Conservation (phyloP, 2,113 vertebrate genomes). For the Micronycteris hirsuta region DNA sequence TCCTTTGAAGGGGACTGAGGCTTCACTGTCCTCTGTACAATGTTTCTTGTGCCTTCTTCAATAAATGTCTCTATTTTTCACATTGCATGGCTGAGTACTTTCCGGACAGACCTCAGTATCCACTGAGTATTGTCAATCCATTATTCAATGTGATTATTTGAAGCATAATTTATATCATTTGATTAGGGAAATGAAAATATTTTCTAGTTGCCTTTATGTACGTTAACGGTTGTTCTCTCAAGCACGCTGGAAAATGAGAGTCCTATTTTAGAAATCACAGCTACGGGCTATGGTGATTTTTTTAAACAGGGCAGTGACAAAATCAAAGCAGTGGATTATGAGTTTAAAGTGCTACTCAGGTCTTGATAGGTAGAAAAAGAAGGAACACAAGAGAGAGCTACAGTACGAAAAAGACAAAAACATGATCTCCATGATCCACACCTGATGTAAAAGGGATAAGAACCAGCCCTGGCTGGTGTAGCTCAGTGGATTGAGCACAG, state of each 20-base stretch:
- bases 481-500: too few relatives aligned
- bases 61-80: too few relatives aligned
- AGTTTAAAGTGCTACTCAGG: not conserved
- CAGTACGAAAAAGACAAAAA: not conserved
- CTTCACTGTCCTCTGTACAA: too few relatives aligned
- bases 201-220: not conserved
- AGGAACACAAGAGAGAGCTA: not conserved
- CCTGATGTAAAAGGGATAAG: not conserved
- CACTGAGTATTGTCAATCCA: too few relatives aligned
- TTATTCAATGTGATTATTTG: not conserved
- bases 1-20: too few relatives aligned
- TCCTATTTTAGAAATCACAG: not conserved
- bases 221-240: not conserved
- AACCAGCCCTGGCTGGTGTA: too few relatives aligned
- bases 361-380: not conserved
- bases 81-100: too few relatives aligned
- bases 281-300: not conserved
- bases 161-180: not conserved
- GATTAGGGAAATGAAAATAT: not conserved
- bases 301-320: not conserved
- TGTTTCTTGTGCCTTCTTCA: too few relatives aligned
- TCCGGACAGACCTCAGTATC: not conserved
- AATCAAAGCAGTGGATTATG: not conserved
- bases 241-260: not conserved
- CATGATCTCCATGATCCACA: not conserved